Percentiles rank a stretch among this genome's conserved stretches.
Conservation (phyloP, 2,113 vertebrate genomes). For the Eolophus roseicapilla region DNA sequence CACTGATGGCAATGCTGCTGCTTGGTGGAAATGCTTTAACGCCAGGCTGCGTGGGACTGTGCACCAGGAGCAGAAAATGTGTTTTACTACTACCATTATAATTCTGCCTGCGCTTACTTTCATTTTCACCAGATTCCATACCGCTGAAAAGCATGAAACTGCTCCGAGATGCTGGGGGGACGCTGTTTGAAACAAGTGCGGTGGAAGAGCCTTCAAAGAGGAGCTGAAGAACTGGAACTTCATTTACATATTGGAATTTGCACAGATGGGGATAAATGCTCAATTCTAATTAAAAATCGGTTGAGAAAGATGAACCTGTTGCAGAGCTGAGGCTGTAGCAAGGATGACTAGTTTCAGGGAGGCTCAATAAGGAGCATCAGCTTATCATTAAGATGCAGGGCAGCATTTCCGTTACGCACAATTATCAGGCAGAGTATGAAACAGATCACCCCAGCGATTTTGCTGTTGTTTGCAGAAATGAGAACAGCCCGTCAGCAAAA, state of each 20-base stretch:
- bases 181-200: fast-evolving
- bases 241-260: background rate
- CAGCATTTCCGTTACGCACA: background rate
- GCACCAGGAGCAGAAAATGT: background rate
- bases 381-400: background rate
- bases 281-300: background rate
- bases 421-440: background rate
- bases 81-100: background rate
- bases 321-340: background rate
- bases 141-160: background rate
- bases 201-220: background rate
- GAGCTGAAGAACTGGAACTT: background rate
- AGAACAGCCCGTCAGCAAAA: background rate
- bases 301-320: background rate
- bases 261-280: background rate
- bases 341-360: background rate
- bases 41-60: background rate
- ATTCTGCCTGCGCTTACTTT: background rate
- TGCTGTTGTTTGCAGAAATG: background rate
- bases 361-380: background rate
- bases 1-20: slow-evolving; percentile 31
- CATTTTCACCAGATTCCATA: background rate
- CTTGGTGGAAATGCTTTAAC: slow-evolving; percentile 3
- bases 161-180: background rate
- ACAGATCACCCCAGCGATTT: background rate